Conservation (phyloP, 2,888 invertebrate genomes). For the Plebejus argus region DNA sequence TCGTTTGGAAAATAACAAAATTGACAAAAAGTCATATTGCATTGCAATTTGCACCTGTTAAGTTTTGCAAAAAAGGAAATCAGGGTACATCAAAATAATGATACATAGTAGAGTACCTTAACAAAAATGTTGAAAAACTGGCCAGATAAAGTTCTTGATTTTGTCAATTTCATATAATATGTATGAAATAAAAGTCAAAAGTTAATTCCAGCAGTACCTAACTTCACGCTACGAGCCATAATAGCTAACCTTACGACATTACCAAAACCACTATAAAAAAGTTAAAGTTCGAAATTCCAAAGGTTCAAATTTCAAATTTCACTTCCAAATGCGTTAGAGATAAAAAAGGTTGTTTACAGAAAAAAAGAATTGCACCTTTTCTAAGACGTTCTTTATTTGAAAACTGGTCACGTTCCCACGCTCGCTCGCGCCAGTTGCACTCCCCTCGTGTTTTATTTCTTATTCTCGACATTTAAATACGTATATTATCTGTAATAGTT, state of each 20-base stretch:
- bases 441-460: constrained; percentile 65
- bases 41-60: background rate
- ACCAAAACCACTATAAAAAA: background rate
- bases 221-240: background rate
- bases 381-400: constrained; percentile 75
- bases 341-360: constrained; percentile 59
- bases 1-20: background rate
- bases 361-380: constrained; percentile 78
- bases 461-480: constrained; percentile 57
- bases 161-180: too few relatives aligned
- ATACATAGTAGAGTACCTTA: too few relatives aligned
- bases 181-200: background rate
- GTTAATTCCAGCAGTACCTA: background rate
- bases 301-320: constrained; percentile 59
- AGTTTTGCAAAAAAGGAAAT: background rate
- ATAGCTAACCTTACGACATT: background rate
- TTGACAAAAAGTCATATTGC: background rate
- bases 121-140: background rate
- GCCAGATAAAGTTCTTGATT: background rate
- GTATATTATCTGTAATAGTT: constrained; percentile 45
- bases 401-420: constrained; percentile 79
- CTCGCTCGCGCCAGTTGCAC: constrained; percentile 79
- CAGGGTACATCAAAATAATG: background rate
- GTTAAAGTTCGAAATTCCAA: constrained; percentile 45
- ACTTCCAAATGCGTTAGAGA: constrained; percentile 54